Conservation (phyloP, 2,797 vertebrate species). For the Bovichtus diacanthus region DNA sequence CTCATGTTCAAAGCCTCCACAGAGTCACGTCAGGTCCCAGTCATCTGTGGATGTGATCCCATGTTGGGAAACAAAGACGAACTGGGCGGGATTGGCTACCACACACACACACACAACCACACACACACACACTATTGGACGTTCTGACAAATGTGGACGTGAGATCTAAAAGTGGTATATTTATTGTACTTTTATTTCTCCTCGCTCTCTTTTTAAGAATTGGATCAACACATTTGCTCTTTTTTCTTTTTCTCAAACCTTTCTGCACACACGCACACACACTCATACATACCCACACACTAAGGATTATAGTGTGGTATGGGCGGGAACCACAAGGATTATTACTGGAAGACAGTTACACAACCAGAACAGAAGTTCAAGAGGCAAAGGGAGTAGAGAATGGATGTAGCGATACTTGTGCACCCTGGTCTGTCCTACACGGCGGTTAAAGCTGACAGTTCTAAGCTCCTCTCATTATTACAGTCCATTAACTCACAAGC, state of each 20-base stretch:
- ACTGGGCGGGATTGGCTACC: conserved; percentile 38
- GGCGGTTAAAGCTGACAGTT: conserved; percentile 30
- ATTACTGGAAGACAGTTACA: conserved; percentile 76
- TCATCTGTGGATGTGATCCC: conserved; percentile 57
- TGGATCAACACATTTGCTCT: background rate
- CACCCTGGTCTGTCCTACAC: conserved; percentile 1
- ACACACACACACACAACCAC: conserved; percentile 17
- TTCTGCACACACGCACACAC: conserved; percentile 5
- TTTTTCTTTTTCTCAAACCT: conserved; percentile 15
- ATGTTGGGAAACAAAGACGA: conserved; percentile 67
- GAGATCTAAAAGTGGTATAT: conserved; percentile 3
- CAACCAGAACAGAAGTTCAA: conserved; percentile 63
- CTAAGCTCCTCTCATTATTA: conserved; percentile 23
- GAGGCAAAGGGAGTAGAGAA: conserved; percentile 36
- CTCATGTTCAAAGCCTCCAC: conserved; percentile 68
- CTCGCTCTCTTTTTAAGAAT: conserved; percentile 17
- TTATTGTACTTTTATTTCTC: conserved; percentile 4
- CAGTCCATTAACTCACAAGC: background rate
- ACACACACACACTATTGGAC: background rate
- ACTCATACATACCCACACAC: conserved; percentile 23
- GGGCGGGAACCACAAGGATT: conserved; percentile 70
- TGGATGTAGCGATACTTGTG: conserved; percentile 24
- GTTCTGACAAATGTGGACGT: conserved; percentile 4
- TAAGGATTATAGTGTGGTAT: conserved; percentile 58
- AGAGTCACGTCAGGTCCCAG: conserved; percentile 42